These are phyloP conservation scores for Tachuris rubrigastra DNA, from an alignment of 2,113 vertebrate species.

Conservation along the genomic window DNA sequence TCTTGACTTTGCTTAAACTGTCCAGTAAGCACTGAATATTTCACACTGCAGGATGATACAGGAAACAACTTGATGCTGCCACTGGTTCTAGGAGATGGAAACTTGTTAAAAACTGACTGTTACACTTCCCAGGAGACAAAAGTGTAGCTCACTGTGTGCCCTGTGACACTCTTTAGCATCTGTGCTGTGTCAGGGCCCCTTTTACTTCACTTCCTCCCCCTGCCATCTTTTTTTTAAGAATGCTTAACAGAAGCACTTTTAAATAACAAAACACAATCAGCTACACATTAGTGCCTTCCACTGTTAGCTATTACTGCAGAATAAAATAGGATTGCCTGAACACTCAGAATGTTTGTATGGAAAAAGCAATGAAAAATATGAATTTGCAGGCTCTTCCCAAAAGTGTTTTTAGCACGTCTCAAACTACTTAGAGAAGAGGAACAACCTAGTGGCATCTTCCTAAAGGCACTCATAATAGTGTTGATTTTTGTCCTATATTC, in stretches of 20 bases:
- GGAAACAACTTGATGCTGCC: neutral
- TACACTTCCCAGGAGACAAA: neutral
- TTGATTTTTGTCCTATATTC: neutral
- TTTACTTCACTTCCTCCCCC: neutral
- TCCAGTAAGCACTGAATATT: neutral
- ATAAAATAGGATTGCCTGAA: neutral
- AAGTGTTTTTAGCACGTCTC: neutral
- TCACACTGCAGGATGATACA: neutral
- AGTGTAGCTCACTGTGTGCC: neutral
- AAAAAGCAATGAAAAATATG: neutral
- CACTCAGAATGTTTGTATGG: neutral
- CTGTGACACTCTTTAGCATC: conserved; percentile 17
- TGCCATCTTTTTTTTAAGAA: neutral
- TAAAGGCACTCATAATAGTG: neutral
- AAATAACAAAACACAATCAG: neutral
- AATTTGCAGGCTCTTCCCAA: neutral
- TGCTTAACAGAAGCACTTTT: neutral
- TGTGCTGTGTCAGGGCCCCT: neutral
- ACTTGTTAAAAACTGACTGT: neutral
- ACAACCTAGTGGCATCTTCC: neutral
- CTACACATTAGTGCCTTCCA: neutral
- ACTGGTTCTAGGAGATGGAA: neutral
- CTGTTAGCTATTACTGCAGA: neutral
- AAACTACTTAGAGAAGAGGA: neutral
- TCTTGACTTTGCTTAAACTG: neutral